phyloP scores from a whole-genome alignment of 2,888 invertebrate species.

The Petrophora chlorosata region DNA sequence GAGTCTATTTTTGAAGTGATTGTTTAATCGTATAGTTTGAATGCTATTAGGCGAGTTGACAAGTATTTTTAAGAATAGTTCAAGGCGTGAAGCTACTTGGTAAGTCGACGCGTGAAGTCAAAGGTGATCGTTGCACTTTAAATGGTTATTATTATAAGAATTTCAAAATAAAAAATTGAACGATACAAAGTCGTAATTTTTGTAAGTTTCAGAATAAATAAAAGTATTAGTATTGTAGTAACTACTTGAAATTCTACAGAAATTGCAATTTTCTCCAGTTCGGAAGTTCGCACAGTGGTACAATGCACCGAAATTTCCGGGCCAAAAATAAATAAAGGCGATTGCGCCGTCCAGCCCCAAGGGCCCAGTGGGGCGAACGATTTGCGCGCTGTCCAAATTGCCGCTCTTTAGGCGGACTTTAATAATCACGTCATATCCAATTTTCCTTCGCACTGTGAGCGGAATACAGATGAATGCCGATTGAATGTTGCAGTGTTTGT shows the following conservation, averaged over 20 bases:
- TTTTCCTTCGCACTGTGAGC: constrained; percentile 65
- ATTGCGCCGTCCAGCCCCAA: constrained; percentile 47
- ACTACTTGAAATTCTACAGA: too few relatives aligned
- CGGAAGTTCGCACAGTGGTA: constrained; percentile 32
- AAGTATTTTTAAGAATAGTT: constrained; percentile 35
- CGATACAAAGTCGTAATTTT: too few relatives aligned
- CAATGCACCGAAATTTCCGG: constrained; percentile 33
- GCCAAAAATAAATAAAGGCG: constrained; percentile 61
- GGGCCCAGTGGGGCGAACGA: constrained; percentile 66
- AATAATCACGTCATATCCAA: constrained; percentile 81
- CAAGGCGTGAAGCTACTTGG: constrained; percentile 26
- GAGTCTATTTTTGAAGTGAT: not conserved
- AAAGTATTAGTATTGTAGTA: too few relatives aligned
- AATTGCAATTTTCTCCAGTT: not conserved
- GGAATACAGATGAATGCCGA: constrained; percentile 71
- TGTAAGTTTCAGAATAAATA: too few relatives aligned
- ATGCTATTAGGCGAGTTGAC: constrained; percentile 36
- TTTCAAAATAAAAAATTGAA: too few relatives aligned
- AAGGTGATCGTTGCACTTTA: constrained; percentile 14
- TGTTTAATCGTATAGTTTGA: constrained; percentile 1
- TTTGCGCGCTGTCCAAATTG: constrained; percentile 75
- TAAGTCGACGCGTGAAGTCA: constrained; percentile 23
- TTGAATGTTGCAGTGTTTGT: constrained; percentile 57
- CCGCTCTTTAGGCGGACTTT: constrained; percentile 75
- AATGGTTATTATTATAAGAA: too few relatives aligned